These are phyloP conservation scores for Choristoneura rosaceana DNA, from an alignment of 2,888 invertebrate genomes.

Conservation along the genomic window DNA sequence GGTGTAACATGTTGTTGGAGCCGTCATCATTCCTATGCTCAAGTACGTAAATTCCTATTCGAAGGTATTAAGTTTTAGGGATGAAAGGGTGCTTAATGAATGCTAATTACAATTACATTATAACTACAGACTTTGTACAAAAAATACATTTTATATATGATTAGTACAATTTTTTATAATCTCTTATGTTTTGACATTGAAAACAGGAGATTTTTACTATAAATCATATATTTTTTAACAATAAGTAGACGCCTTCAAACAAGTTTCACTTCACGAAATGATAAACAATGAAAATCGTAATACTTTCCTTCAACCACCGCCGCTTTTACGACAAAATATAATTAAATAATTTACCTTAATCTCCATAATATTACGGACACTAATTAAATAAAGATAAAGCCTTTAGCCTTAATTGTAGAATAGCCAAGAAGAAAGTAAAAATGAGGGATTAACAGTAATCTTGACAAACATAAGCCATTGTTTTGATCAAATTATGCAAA, in stretches of 20 bases:
- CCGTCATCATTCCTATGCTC: neutral
- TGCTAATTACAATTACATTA: too few species aligned
- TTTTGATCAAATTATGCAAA: constrained; percentile 19
- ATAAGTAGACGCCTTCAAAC: neutral
- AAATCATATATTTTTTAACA: too few species aligned
- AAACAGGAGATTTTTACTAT: neutral
- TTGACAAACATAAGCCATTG: constrained; percentile 8
- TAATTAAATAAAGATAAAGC: constrained; percentile 20
- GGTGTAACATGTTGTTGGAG: neutral
- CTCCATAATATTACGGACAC: constrained; percentile 10
- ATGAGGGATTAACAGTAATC: constrained; percentile 10
- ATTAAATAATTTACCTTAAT: constrained; percentile 9
- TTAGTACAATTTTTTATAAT: too few species aligned
- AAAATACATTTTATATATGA: too few species aligned
- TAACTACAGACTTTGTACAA: too few species aligned
- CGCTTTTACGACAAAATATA: constrained; percentile 13
- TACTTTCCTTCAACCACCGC: constrained; percentile 1
- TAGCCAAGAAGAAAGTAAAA: constrained; percentile 1
- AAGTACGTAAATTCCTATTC: too few species aligned
- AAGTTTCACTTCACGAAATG: neutral
- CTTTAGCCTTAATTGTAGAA: constrained; percentile 8
- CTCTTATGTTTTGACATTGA: neutral
- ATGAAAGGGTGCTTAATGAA: too few species aligned
- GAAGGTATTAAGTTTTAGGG: too few species aligned
- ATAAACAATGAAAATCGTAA: neutral